phyloP scores from a whole-genome alignment of 2,888 invertebrate species.

The Ischnura elegans region DNA sequence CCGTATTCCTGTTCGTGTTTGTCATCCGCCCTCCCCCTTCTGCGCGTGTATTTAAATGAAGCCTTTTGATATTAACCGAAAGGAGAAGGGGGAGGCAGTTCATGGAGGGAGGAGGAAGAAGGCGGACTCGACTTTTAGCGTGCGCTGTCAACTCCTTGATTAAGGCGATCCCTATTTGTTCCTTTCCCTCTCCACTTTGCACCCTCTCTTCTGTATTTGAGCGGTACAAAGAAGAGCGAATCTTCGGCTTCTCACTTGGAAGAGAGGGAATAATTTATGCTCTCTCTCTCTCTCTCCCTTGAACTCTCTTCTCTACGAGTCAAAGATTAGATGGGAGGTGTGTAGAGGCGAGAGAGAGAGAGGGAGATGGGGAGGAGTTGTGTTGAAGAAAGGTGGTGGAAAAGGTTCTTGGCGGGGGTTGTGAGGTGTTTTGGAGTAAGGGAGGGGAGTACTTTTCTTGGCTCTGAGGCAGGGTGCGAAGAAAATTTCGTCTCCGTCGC shows the following conservation, averaged over 20 bases:
- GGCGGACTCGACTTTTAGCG: background rate
- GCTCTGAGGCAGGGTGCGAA: background rate
- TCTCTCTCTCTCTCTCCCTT: background rate
- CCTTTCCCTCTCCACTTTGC: background rate
- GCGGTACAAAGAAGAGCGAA: background rate
- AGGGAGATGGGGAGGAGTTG: background rate
- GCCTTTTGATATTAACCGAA: conserved; percentile 24
- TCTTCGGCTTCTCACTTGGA: conserved; percentile 14
- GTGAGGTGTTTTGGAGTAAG: background rate
- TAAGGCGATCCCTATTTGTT: conserved; percentile 25
- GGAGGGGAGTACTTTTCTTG: background rate
- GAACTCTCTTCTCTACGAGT: background rate
- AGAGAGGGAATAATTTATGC: conserved; percentile 48
- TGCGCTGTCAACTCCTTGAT: conserved; percentile 4
- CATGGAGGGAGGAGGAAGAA: background rate
- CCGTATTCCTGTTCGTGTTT: background rate
- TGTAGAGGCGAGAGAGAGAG: background rate
- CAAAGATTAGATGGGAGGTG: background rate
- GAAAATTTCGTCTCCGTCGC: conserved; percentile 3
- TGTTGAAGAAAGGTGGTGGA: background rate
- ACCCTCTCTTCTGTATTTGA: background rate
- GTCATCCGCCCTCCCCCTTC: background rate
- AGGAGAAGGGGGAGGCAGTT: background rate
- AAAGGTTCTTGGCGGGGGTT: background rate
- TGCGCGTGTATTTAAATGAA: conserved; percentile 1